These are phyloP conservation scores for Neria commutata DNA, from an alignment of 2,888 invertebrate species.

Conservation along the genomic window DNA sequence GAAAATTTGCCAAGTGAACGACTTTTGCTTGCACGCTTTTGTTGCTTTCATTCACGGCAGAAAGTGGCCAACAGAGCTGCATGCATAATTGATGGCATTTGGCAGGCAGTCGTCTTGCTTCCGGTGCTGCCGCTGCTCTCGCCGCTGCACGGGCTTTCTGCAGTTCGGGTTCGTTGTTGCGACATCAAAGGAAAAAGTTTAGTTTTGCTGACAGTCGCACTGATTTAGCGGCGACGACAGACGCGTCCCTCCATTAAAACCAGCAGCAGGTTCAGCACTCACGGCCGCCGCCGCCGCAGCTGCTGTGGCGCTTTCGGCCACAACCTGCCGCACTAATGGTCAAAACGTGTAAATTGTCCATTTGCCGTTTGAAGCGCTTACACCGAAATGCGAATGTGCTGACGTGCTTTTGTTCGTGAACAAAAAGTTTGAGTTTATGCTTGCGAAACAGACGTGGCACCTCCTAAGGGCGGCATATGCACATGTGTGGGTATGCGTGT, in stretches of 20 bases:
- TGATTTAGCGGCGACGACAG: background rate
- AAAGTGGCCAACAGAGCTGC: conserved; percentile 17
- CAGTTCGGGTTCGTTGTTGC: background rate
- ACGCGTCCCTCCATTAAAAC: no score
- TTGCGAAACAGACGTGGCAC: no score
- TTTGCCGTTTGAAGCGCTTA: conserved; percentile 3
- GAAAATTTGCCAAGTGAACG: conserved; percentile 15
- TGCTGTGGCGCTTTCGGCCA: background rate
- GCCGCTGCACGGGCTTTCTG: background rate
- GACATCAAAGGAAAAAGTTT: background rate
- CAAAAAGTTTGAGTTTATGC: no score
- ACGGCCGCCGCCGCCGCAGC: no score
- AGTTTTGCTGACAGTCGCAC: background rate
- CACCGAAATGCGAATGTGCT: background rate
- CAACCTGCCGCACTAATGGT: conserved; percentile 15
- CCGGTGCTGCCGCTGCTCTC: conserved; percentile 6
- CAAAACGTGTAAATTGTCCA: conserved; percentile 24
- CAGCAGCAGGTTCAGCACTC: no score
- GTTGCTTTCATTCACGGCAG: conserved; percentile 20
- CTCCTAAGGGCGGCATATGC: no score
- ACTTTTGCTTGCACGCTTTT: conserved; percentile 17
- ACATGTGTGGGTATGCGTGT: background rate
- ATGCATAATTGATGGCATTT: conserved; percentile 54
- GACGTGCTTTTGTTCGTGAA: no score
- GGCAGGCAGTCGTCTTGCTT: conserved; percentile 33